Evolutionary conservation across 2,113 vertebrate species (phyloP), one percentile per base, ranked within the genome.

Genomic region (Epinephelus moara): DNA sequence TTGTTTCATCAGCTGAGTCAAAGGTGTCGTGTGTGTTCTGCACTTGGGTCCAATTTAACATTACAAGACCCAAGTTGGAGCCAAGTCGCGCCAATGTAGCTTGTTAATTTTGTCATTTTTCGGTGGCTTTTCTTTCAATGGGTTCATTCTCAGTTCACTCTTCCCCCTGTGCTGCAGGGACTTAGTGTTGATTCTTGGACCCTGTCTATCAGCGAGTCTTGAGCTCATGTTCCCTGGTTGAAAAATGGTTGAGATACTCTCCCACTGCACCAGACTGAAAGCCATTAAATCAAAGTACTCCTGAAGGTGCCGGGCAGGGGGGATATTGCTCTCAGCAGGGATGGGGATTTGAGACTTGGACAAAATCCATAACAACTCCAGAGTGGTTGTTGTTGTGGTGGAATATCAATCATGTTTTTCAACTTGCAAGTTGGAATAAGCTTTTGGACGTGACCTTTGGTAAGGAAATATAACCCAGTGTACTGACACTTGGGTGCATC

Each of bases 341-440:
- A 74, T 74, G 61, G 62, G 30, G 68, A 88, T 89, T 84, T 84
- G 47, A 78, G 70, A 61, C 75, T 78, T 2, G 6, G 37, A 78
- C 45, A 83, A 81, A 89, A 87, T 91, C 82, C 45, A 70, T 82
- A 71, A 77, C 30, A 53, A 49, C 56, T 73, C 47, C 27, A 57
- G 57, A 78, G 68, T 27, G n/a, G 57, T 76, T 50, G 77, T 40
- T 85, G 78, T 79, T 83, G 61, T 66, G 30, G 71, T 60, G 81
- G 67, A 91, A 87, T 83, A 83, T 83, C 56, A 82, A 60, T 85
- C 53, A 69, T 64, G 71, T 71, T 72, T 83, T 72, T 69, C 50
- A 73, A 11, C 60, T 77, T 59, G 47, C 62, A 62, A 64, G 33
- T 53, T n/a, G 61, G 17, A 71, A 78, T 19, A 61, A 70, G 37